A percentile compares a stretch with the other conserved stretches of the same genome.
Conservation (phyloP, 2,113 vertebrate species). For the Otocyon megalotis region DNA sequence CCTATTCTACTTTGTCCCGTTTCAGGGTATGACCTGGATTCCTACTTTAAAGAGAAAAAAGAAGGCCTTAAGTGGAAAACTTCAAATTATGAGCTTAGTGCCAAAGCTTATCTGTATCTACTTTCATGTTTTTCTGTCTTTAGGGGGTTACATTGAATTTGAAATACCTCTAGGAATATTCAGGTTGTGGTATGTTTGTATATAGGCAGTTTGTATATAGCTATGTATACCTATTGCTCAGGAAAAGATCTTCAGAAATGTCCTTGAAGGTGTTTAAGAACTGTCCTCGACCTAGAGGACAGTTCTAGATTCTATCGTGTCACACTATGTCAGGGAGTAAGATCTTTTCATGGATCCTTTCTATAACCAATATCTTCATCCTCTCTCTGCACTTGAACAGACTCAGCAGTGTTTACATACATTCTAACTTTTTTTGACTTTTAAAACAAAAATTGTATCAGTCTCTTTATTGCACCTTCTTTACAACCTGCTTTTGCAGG, state of each 20-base stretch:
- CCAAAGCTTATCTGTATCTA: background rate
- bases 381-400: background rate
- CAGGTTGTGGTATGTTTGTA: background rate
- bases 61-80: background rate
- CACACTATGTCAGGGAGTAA: background rate
- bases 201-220: background rate
- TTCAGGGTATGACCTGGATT: background rate
- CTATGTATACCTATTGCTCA: background rate
- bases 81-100: background rate
- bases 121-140: background rate
- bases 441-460: background rate
- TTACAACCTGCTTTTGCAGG: background rate
- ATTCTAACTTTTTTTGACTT: background rate
- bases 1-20: background rate
- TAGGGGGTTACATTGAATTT: background rate
- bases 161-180: background rate
- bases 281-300: background rate
- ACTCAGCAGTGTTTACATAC: background rate
- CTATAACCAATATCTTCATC: background rate
- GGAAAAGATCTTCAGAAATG: background rate
- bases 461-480: background rate
- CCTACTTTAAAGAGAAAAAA: background rate
- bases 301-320: background rate
- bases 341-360: background rate
- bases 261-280: background rate